These are phyloP conservation scores for Sogatella furcifera DNA, from an alignment of 1,140 invertebrate genomes.

Conservation along the genomic window DNA sequence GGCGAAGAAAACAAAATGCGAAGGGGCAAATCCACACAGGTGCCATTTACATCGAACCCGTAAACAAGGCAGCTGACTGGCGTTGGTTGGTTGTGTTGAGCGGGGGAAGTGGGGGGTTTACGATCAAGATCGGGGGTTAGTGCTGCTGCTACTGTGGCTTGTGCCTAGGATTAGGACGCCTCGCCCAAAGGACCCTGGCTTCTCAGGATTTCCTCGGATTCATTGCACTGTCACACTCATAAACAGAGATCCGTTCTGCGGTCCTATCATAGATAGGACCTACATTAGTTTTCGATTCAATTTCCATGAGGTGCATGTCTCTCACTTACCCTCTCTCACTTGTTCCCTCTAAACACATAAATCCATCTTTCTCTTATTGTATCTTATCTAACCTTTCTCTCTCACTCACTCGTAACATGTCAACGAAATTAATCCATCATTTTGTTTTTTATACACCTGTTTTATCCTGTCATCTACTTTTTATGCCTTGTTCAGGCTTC, in stretches of 20 bases:
- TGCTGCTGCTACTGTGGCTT: background rate
- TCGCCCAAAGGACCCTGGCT: background rate
- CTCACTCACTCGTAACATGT: too few species aligned
- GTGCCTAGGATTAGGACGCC: background rate
- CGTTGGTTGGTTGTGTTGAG: too few species aligned
- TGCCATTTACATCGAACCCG: slow-evolving; percentile 1
- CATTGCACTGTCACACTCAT: background rate
- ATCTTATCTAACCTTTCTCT: too few species aligned
- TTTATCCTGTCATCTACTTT: too few species aligned
- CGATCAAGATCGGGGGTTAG: background rate
- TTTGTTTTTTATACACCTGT: too few species aligned
- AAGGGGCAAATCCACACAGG: slow-evolving; percentile 2
- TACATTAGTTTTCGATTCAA: background rate
- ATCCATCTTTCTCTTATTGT: too few species aligned
- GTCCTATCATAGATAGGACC: background rate
- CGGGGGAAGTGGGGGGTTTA: background rate
- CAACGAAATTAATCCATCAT: too few species aligned
- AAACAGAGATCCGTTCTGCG: slow-evolving; percentile 1
- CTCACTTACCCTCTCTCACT: too few species aligned
- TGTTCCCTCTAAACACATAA: too few species aligned
- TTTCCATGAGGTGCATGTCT: background rate
- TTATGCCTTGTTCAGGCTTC: too few species aligned
- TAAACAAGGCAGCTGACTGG: background rate
- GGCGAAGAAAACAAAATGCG: slow-evolving; percentile 3
- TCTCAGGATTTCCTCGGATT: background rate